Percentiles rank a stretch among this genome's conserved stretches.
Conservation (phyloP, 2,797 vertebrate species). For the Ispidina picta region DNA sequence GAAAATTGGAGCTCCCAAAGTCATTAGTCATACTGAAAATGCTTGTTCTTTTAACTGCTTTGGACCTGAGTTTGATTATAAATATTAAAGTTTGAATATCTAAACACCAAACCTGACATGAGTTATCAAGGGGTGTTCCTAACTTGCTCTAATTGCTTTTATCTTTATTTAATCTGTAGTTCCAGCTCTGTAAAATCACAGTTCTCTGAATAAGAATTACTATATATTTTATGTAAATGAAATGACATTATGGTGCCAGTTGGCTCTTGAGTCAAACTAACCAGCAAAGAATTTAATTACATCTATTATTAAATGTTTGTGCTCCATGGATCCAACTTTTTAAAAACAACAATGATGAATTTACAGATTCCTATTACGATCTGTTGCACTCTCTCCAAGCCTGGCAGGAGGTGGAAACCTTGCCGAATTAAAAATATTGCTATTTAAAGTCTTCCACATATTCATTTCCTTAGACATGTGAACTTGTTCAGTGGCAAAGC, state of each 20-base stretch:
- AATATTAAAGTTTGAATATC: constrained; percentile 12
- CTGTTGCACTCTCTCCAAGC: constrained; percentile 32
- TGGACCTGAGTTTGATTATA: not conserved
- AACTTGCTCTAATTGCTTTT: not conserved
- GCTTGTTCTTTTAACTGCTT: not conserved
- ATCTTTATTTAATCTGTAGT: constrained; percentile 43
- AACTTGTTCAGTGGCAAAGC: constrained; percentile 17
- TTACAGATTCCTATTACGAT: constrained; percentile 53
- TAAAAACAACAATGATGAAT: constrained; percentile 61
- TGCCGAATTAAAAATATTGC: constrained; percentile 44
- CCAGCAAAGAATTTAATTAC: constrained; percentile 65
- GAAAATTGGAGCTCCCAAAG: not conserved
- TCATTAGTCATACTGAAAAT: not conserved
- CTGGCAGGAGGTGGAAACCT: constrained; percentile 52
- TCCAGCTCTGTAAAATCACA: constrained; percentile 24
- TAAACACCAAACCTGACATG: not conserved
- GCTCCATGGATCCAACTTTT: constrained; percentile 28
- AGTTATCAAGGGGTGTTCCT: constrained; percentile 1
- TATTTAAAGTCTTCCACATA: constrained; percentile 35
- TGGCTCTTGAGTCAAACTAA: constrained; percentile 58
- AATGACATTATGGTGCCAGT: constrained; percentile 37
- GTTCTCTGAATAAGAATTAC: constrained; percentile 11
- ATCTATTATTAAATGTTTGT: constrained; percentile 69
- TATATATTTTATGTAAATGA: constrained; percentile 61
- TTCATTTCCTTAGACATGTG: constrained; percentile 52